phyloP scores from a whole-genome alignment of 2,888 invertebrate genomes.

The Zele albiditarsus region DNA sequence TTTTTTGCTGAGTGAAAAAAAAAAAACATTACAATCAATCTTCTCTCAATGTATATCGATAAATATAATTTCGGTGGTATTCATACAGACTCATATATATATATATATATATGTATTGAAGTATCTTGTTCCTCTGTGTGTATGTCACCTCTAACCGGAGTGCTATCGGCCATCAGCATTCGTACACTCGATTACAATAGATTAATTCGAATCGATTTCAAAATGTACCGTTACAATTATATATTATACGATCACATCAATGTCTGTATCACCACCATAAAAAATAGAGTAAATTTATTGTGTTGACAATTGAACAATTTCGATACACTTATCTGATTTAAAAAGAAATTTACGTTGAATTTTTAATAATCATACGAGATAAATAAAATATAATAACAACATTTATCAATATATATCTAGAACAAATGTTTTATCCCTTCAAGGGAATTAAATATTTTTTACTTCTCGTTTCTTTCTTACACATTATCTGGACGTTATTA shows the following conservation, averaged over 20 bases:
- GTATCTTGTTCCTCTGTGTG: slow-evolving; percentile 8
- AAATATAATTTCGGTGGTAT: neutral
- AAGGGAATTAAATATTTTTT: no score
- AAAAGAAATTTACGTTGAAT: neutral
- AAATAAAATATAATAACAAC: neutral
- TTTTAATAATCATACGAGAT: neutral
- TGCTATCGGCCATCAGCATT: neutral
- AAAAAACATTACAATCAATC: neutral
- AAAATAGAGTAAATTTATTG: neutral
- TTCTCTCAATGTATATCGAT: slow-evolving; percentile 1
- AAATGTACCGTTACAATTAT: slow-evolving; percentile 51
- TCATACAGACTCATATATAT: no score
- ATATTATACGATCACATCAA: slow-evolving; percentile 11
- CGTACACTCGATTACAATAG: slow-evolving; percentile 50
- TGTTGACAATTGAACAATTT: slow-evolving; percentile 4
- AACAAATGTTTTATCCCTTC: neutral
- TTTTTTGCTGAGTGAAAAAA: neutral
- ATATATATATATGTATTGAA: neutral
- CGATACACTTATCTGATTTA: neutral
- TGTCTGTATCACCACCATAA: neutral
- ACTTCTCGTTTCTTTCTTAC: neutral
- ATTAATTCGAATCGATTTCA: slow-evolving; percentile 59
- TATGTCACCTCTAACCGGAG: slow-evolving; percentile 20
- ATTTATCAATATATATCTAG: neutral
- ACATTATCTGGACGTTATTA: neutral